Evolutionary conservation across 2,888 invertebrate genomes (phyloP).

Genomic region (Dolichomitus sp.): DNA sequence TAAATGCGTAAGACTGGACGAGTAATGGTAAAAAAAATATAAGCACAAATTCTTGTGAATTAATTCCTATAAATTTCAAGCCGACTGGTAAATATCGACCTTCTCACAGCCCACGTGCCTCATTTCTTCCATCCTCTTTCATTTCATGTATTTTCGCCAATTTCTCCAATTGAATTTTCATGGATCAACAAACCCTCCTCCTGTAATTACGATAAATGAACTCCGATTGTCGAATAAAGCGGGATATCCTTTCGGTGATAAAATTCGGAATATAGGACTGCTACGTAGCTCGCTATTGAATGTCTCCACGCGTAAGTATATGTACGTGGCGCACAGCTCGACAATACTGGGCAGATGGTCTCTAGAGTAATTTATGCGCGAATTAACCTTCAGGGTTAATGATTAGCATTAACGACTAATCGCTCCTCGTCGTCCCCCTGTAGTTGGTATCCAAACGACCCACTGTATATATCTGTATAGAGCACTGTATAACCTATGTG

Average conservation of each 20-base stretch:
- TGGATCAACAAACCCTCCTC: neutral
- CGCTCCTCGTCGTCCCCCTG: slow-evolving; percentile 65
- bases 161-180: slow-evolving; percentile 7
- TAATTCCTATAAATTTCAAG: slow-evolving; percentile 10
- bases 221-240: slow-evolving; percentile 9
- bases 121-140: neutral
- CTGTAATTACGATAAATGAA: neutral
- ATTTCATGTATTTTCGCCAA: slow-evolving; percentile 18
- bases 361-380: slow-evolving; percentile 77
- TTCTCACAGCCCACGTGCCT: neutral
- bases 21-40: neutral
- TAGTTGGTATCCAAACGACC: slow-evolving; percentile 43
- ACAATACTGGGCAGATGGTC: slow-evolving; percentile 37
- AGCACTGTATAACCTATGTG: slow-evolving; percentile 7
- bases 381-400: slow-evolving; percentile 81
- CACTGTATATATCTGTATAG: slow-evolving; percentile 10
- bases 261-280: slow-evolving; percentile 2
- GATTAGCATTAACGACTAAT: slow-evolving; percentile 82
- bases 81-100: neutral
- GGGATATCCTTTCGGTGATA: slow-evolving; percentile 10
- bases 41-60: neutral
- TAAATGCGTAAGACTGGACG: neutral
- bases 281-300: neutral
- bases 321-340: neutral
- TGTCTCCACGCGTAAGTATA: slow-evolving; percentile 5